Conservation (phyloP, 1,140 invertebrate genomes). For the Aphelenchoides fujianensis region DNA sequence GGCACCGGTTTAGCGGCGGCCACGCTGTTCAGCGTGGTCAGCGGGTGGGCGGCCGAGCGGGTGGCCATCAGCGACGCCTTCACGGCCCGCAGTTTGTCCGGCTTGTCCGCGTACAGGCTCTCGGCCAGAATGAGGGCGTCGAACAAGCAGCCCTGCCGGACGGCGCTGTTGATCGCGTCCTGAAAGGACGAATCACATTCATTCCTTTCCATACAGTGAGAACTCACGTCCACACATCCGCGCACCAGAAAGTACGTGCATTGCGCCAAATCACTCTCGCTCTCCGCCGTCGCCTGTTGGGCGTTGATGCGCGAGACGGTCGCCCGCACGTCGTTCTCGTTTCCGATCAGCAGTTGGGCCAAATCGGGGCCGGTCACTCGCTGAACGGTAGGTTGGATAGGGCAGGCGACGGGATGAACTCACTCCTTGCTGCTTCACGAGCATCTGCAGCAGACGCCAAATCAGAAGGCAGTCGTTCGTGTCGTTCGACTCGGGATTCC, state of each 20-base stretch:
- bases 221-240: slow-evolving; percentile 50
- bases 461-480: slow-evolving; percentile 54
- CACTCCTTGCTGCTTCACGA: slow-evolving; percentile 50
- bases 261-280: slow-evolving; percentile 33
- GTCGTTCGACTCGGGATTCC: slow-evolving; percentile 43
- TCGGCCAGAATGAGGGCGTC: slow-evolving; percentile 49
- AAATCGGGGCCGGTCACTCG: slow-evolving; percentile 54
- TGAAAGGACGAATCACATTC: too few species aligned
- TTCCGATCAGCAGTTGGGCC: slow-evolving; percentile 34
- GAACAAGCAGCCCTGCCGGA: slow-evolving; percentile 45
- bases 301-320: slow-evolving; percentile 10
- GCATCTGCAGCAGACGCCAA: slow-evolving; percentile 46
- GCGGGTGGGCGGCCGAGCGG: slow-evolving; percentile 39
- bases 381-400: slow-evolving; percentile 31
- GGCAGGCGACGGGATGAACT: not conserved
- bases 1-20: slow-evolving; percentile 43
- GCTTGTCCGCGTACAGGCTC: slow-evolving; percentile 38
- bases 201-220: not conserved
- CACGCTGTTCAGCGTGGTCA: slow-evolving; percentile 47
- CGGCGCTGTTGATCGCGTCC: slow-evolving; percentile 49
- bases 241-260: slow-evolving; percentile 42
- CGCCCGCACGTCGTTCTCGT: not conserved
- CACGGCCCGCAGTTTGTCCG: slow-evolving; percentile 32
- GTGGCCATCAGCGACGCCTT: slow-evolving; percentile 37
- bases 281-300: not conserved